Evolutionary conservation across 2,113 vertebrate genomes (phyloP).

Genomic region (Alligator sinensis): DNA sequence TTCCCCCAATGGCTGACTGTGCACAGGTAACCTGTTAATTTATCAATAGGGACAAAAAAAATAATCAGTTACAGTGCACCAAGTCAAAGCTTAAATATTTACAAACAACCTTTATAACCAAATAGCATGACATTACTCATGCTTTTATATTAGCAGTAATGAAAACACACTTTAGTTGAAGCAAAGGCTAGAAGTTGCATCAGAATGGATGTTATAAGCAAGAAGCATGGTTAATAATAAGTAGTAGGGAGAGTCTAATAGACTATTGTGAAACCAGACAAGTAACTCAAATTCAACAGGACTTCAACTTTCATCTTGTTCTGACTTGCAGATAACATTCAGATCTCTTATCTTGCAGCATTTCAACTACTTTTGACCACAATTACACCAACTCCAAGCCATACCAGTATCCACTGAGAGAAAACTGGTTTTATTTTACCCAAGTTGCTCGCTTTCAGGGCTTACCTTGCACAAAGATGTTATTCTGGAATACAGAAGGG

Average conservation of each 20-base stretch:
- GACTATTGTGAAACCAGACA: accelerated
- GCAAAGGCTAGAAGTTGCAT: background rate
- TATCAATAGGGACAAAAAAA: background rate
- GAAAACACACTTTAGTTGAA: background rate
- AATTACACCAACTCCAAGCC: background rate
- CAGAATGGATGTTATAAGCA: background rate
- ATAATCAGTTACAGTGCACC: background rate
- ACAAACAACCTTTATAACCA: background rate
- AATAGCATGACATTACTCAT: background rate
- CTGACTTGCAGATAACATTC: background rate
- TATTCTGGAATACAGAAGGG: background rate
- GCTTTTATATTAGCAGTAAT: background rate
- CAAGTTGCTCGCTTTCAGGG: accelerated
- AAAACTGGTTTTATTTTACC: accelerated
- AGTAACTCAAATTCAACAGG: background rate
- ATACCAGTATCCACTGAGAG: no score
- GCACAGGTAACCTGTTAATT: background rate
- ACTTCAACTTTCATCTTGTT: accelerated
- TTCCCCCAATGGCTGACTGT: background rate
- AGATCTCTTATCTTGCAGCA: accelerated
- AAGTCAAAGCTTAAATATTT: background rate
- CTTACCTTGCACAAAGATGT: accelerated
- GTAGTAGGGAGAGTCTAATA: accelerated
- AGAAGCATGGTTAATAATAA: background rate
- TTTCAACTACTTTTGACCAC: background rate